Conservation (phyloP, 2,113 vertebrate species). For the Gulo gulo region DNA sequence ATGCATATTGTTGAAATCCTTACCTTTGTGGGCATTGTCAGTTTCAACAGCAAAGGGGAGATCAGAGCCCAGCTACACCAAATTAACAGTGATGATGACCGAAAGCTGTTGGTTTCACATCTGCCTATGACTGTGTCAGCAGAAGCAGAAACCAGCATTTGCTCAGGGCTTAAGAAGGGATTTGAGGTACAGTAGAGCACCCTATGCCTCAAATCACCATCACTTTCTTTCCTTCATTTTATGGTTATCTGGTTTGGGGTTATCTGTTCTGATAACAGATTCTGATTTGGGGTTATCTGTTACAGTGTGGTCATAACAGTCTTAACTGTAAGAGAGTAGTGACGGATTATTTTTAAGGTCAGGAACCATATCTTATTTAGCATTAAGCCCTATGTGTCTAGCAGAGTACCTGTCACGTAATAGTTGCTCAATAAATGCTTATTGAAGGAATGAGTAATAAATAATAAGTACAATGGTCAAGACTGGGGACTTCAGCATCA, state of each 20-base stretch:
- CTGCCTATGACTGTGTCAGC: constrained; percentile 60
- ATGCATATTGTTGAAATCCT: constrained; percentile 75
- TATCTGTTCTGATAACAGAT: neutral
- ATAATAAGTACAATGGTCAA: neutral
- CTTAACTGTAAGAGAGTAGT: neutral
- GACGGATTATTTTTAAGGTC: neutral
- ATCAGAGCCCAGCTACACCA: constrained; percentile 61
- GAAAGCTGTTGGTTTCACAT: constrained; percentile 68
- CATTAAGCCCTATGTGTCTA: neutral
- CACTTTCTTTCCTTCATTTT: neutral
- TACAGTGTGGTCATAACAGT: too few species aligned
- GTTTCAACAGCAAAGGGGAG: constrained; percentile 62
- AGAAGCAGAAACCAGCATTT: constrained; percentile 59
- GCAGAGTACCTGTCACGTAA: neutral
- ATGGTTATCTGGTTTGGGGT: neutral
- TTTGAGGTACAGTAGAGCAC: constrained; percentile 71
- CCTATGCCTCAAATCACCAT: neutral
- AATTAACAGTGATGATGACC: constrained; percentile 52
- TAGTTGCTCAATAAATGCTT: neutral
- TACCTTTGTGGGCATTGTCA: constrained; percentile 79
- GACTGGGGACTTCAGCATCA: neutral
- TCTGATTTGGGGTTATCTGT: neutral
- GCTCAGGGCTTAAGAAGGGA: constrained; percentile 72
- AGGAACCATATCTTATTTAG: neutral
- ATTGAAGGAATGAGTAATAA: neutral